Evolutionary conservation across 2,888 invertebrate genomes (phyloP), one percentile per base, ranked within the genome.

Genomic region (Trichopria drosophilae): DNA sequence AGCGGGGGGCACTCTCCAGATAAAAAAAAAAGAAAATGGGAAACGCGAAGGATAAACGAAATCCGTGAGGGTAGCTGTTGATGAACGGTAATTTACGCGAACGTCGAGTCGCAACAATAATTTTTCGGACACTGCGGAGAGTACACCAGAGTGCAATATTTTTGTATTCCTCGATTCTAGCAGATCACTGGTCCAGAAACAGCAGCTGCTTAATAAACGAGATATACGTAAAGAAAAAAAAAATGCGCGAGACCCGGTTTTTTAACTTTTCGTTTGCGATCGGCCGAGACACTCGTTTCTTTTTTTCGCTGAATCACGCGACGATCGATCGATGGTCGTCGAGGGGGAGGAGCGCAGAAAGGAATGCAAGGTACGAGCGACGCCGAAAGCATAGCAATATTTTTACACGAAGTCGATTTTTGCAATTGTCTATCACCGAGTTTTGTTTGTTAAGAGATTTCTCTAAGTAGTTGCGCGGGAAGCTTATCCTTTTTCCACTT

Each of bases 91-190:
- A n/a, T n/a, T n/a, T n/a, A n/a, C n/a, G n/a, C 29, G 34, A 13
- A 13, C 42, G 45, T 53, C 40, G 13, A 51, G 39, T 37, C 28
- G 46, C 35, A 18, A 36, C 18, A 23, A 13, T 48, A 26, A 26
- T 3, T 53, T 46, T 20, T 28, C 24, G 51, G 51, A 54, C 48
- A 53, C 50, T 53, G 51, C 44, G 56, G 49, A 56, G 51, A 62
- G 59, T 65, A 67, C 69, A 69, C 68, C 66, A 69, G 66, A 66
- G 71, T 72, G 72, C 71, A 72, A 72, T 72, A 71, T 63, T 62
- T 54, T 47, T 39, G 26, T 29, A 39, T 39, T n/a, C n/a, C n/a
- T 46, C 22, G 49, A 35, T 42, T 51, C 18, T 31, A 41, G 22
- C 41, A 46, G 49, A 41, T 35, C 52, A 39, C 52, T 49, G 52